Conservation (phyloP, 2,888 invertebrate species). For the Cephalotes varians region DNA sequence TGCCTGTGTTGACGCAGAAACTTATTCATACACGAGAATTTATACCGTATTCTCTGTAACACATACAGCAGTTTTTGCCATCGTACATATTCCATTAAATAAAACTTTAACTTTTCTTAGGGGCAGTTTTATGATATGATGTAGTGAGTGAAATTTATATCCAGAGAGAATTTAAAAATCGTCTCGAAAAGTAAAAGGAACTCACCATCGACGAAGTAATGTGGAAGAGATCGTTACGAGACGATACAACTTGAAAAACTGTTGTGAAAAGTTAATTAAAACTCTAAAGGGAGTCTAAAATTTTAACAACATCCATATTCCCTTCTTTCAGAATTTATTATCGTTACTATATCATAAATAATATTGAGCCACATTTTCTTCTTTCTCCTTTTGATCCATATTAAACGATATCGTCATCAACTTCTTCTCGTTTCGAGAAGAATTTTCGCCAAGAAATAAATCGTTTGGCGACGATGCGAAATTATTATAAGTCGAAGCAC, state of each 20-base stretch:
- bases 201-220: not conserved
- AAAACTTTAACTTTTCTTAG: not conserved
- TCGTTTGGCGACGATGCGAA: not conserved
- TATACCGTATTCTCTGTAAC: constrained; percentile 19
- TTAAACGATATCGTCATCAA: constrained; percentile 6
- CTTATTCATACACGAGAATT: constrained; percentile 6
- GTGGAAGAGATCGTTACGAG: not conserved
- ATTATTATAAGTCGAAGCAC: constrained; percentile 39
- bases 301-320: not conserved
- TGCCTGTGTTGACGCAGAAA: not conserved
- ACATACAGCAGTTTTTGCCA: constrained; percentile 1
- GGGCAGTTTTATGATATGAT: not conserved
- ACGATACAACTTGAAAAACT: not conserved
- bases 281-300: not conserved
- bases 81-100: constrained; percentile 23
- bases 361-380: not conserved
- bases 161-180: not conserved
- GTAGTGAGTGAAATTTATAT: constrained; percentile 18
- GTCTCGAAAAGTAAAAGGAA: not conserved
- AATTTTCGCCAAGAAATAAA: not conserved
- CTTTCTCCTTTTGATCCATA: not conserved
- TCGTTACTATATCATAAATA: not conserved
- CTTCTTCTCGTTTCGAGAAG: constrained; percentile 17
- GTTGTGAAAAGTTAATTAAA: constrained; percentile 19
- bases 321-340: not conserved